These are phyloP conservation scores for Amyelois transitella DNA, from an alignment of 1,140 invertebrate genomes.

Conservation along the genomic window DNA sequence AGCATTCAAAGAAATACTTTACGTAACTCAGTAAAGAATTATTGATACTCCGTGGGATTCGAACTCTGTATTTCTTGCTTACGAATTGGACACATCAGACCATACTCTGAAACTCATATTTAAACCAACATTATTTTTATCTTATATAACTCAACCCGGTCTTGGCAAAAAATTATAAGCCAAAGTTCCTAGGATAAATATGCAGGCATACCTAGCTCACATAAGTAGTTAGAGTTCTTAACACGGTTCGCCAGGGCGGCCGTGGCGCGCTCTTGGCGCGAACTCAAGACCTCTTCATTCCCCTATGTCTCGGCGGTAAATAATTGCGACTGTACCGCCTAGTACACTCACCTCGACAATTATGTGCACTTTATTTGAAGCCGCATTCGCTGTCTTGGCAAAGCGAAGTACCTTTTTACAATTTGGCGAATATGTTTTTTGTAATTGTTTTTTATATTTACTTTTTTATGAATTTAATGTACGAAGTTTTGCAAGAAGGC, in stretches of 20 bases:
- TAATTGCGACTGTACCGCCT: constrained; percentile 43
- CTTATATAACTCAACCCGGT: no score
- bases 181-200: not conserved
- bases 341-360: constrained; percentile 50
- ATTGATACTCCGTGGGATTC: no score
- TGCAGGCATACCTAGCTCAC: constrained; percentile 1
- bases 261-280: constrained; percentile 32
- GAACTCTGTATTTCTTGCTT: no score
- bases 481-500: not conserved
- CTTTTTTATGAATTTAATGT: not conserved
- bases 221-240: constrained; percentile 22
- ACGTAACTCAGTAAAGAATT: no score
- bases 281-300: constrained; percentile 51
- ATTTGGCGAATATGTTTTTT: not conserved
- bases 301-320: constrained; percentile 54
- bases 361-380: constrained; percentile 51
- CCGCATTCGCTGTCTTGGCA: constrained; percentile 2
- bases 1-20: no score
- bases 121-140: no score
- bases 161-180: not conserved
- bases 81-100: no score
- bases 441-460: not conserved
- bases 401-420: not conserved
- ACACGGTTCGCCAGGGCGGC: constrained; percentile 22
- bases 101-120: no score